These are phyloP conservation scores for Plutella xylostella DNA, from an alignment of 2,888 invertebrate genomes.

Conservation along the genomic window DNA sequence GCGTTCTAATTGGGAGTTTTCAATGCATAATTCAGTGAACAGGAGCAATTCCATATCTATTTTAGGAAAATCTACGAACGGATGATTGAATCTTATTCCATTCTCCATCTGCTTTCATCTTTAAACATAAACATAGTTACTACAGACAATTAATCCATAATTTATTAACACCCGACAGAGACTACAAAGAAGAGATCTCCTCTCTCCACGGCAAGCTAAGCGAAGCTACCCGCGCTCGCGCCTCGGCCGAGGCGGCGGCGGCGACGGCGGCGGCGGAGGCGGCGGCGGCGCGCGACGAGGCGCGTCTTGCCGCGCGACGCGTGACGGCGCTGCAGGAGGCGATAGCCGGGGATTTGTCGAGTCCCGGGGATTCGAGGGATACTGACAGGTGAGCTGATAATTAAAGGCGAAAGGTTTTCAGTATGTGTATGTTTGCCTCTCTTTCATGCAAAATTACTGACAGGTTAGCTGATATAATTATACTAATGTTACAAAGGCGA, in stretches of 20 bases:
- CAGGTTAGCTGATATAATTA: too few species aligned
- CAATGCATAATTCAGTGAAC: too few species aligned
- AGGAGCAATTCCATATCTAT: too few species aligned
- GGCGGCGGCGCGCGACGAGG: slow-evolving; percentile 80
- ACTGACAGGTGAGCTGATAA: slow-evolving; percentile 73
- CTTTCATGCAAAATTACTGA: too few species aligned
- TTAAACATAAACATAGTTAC: too few species aligned
- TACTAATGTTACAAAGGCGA: too few species aligned
- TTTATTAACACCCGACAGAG: too few species aligned
- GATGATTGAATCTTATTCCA: too few species aligned
- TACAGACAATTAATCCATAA: too few species aligned
- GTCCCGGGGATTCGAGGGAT: slow-evolving; percentile 71
- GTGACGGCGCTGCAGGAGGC: slow-evolving; percentile 94
- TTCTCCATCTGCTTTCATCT: too few species aligned
- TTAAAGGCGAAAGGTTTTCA: background rate
- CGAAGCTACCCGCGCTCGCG: slow-evolving; percentile 78
- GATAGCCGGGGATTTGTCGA: slow-evolving; percentile 87
- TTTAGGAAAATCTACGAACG: too few species aligned
- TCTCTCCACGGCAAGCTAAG: slow-evolving; percentile 78
- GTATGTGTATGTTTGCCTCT: background rate
- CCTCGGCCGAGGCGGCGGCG: slow-evolving; percentile 81
- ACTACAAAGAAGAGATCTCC: slow-evolving; percentile 83
- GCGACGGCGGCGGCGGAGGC: slow-evolving; percentile 79
- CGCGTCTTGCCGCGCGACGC: slow-evolving; percentile 87
- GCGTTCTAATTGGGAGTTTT: too few species aligned